Evolutionary conservation across 2,113 vertebrate genomes (phyloP).

Genomic region (Pteruthius melanotis): DNA sequence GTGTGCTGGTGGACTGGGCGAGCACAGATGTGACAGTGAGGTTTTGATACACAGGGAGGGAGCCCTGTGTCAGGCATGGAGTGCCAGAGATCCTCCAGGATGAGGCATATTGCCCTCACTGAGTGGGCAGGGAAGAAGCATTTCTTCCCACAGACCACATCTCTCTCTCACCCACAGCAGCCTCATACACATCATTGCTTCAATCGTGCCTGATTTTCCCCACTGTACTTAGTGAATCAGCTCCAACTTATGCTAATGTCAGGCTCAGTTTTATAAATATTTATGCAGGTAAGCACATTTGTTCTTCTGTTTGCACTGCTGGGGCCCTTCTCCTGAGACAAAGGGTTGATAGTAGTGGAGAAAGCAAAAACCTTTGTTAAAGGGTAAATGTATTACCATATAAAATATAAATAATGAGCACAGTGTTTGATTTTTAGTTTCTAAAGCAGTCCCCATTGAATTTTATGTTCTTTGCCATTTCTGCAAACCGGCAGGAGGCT

Average conservation of each 20-base stretch:
- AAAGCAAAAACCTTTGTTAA: not conserved
- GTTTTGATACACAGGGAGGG: not conserved
- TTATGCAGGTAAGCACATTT: not conserved
- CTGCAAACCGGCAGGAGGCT: not conserved
- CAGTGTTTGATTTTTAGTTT: not conserved
- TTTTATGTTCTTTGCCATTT: not conserved
- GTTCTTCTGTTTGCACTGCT: not conserved
- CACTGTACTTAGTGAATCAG: not conserved
- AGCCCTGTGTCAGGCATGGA: not conserved
- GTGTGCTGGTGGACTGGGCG: rapidly evolving
- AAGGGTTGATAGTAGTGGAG: not conserved
- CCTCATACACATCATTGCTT: not conserved
- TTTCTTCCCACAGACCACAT: not conserved
- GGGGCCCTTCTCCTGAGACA: not conserved
- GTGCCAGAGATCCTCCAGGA: not conserved
- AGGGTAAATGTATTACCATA: not conserved
- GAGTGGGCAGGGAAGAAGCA: not conserved
- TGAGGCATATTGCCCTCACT: not conserved
- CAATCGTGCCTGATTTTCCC: not conserved
- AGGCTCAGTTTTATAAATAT: constrained; percentile 10
- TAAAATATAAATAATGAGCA: not conserved
- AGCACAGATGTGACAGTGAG: not conserved
- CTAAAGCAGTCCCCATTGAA: not conserved
- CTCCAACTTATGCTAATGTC: not conserved
- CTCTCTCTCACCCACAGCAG: not conserved